Base-by-base conservation (phyloP, 2,888 invertebrate species). In the Parnassius smintheus region DNA sequence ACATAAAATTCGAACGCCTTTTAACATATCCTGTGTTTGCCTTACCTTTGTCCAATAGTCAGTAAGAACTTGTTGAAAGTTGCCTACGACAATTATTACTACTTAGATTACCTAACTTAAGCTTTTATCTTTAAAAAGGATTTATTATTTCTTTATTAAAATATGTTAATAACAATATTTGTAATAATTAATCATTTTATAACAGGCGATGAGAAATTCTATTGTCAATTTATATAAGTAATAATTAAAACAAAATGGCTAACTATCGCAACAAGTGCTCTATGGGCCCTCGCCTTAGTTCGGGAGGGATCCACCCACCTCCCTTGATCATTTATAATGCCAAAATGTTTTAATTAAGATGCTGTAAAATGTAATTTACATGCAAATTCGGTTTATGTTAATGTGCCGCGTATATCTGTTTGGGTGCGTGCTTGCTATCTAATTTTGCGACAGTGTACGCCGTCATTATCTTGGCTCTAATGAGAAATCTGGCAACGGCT, bases 321-420 rank as follows among this genome's bases (percentile, higher is more conserved):
- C 85, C 83, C 88, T 85, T 86, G 91, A 92, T 92, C 92, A 92
- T 92, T 92, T 92, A 92, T 92, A 92, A 92, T 92, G 91, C 91
- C 92, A 92, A 92, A 92, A 92, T 92, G 92, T 92, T 92, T 92
- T 92, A 92, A 92, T 92, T 92, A 92, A 92, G 92, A 92, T 88
- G 92, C 91, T 92, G 92, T 92, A 92, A 92, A 92, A 92, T 90
- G 92, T 92, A 92, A 92, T 92, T 92, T 92, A 92, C 92, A 92
- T 92, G 92, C 92, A 92, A 92, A 92, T 92, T 92, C 91, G 92
- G 92, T 92, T 92, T 92, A 92, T 92, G 92, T 92, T 92, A 92
- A 92, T 92, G 92, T 87, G 84, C 84, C 86, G 85, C 89, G 90
- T 91, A 90, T 91, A 89, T 91, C 89, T 91, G 91, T 91, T 90